Evolutionary conservation across 1,140 invertebrate genomes (phyloP).

Genomic region (Pseudomyrmex flavicornis): DNA sequence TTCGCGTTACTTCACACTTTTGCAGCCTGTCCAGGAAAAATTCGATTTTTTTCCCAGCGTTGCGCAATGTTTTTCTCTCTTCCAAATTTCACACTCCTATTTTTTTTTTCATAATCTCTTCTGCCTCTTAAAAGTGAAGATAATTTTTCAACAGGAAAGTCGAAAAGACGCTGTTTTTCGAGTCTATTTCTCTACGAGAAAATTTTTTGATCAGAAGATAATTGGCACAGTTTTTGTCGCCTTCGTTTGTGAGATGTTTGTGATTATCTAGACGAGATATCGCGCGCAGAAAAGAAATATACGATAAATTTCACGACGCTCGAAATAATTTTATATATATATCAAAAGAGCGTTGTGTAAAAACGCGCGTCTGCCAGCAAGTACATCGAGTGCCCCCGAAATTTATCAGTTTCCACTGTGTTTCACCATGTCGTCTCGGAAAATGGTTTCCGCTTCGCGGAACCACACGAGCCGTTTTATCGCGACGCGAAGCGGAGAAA

Average conservation of each 20-base stretch:
- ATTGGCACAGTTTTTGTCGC: not conserved
- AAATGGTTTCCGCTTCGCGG: constrained; percentile 40
- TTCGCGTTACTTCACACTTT: constrained; percentile 1
- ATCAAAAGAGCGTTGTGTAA: not conserved
- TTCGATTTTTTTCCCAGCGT: not conserved
- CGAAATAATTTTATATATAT: no score
- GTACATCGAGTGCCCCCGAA: constrained; percentile 54
- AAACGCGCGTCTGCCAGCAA: not conserved
- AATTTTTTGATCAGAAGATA: not conserved
- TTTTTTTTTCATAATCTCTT: not conserved
- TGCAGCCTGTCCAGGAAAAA: constrained; percentile 11
- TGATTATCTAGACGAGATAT: no score
- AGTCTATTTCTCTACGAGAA: no score
- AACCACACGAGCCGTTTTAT: constrained; percentile 34
- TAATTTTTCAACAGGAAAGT: not conserved
- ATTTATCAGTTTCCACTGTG: constrained; percentile 57
- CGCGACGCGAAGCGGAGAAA: constrained; percentile 34
- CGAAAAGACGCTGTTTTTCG: not conserved
- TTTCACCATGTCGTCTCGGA: constrained; percentile 25
- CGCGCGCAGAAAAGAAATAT: no score
- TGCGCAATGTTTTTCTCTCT: constrained; percentile 6
- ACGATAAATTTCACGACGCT: not conserved
- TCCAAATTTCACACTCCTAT: not conserved
- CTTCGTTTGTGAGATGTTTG: not conserved
- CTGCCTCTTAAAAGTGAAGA: not conserved